A percentile compares a stretch with the other conserved stretches of the same genome.
Evolutionary conservation across 2,888 invertebrate genomes (phyloP).

Genomic region (Plagodis dolabraria): DNA sequence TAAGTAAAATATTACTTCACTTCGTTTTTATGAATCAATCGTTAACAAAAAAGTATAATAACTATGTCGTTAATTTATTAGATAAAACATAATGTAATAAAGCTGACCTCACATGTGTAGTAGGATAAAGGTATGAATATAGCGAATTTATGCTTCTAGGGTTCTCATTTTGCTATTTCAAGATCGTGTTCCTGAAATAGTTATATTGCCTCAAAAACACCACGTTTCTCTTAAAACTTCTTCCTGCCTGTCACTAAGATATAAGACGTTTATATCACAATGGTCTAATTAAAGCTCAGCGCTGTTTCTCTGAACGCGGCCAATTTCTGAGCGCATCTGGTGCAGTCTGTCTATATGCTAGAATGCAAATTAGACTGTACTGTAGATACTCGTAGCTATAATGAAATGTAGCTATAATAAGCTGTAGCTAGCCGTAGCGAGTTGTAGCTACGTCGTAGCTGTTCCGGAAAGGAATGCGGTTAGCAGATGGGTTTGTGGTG

Average conservation of each 20-base stretch:
- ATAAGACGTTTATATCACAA: conserved; percentile 9
- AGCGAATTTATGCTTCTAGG: too few relatives aligned
- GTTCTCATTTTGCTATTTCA: too few relatives aligned
- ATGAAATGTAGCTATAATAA: too few relatives aligned
- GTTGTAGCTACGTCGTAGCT: not conserved
- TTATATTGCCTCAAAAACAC: not conserved
- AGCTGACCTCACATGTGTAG: too few relatives aligned
- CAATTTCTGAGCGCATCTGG: conserved; percentile 35
- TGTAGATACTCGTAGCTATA: conserved; percentile 1
- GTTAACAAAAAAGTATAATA: too few relatives aligned
- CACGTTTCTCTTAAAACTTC: too few relatives aligned
- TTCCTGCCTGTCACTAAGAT: not conserved
- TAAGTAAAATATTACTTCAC: too few relatives aligned
- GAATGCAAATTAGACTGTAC: conserved; percentile 27
- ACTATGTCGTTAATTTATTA: too few relatives aligned
- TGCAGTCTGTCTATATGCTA: conserved; percentile 23
- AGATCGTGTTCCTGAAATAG: not conserved
- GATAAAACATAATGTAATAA: too few relatives aligned
- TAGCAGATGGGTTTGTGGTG: conserved; percentile 9
- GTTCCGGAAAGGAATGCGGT: conserved; percentile 13
- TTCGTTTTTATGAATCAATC: too few relatives aligned
- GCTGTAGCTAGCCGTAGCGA: too few relatives aligned
- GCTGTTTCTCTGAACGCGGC: conserved; percentile 16
- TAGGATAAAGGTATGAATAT: too few relatives aligned
- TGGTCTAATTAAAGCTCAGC: conserved; percentile 25